phyloP scores from a whole-genome alignment of 2,797 vertebrate species.

The Echiichthys vipera region DNA sequence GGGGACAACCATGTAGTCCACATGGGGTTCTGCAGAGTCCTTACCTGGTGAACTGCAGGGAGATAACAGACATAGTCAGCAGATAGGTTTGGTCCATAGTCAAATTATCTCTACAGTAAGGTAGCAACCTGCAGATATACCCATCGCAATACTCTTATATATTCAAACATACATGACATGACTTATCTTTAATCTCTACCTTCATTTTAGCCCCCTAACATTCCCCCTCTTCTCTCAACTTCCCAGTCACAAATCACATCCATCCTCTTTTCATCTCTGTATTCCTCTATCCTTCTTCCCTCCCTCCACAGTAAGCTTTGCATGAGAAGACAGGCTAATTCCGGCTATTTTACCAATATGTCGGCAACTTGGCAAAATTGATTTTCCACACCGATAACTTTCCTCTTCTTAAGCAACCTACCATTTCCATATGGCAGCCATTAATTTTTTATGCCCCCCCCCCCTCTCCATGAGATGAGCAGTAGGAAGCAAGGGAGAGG shows the following conservation, averaged over 20 bases:
- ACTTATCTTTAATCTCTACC: constrained; percentile 1
- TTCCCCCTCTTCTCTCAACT: not conserved
- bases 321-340: constrained; percentile 72
- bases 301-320: constrained; percentile 52
- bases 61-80: constrained; percentile 39
- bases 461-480: constrained; percentile 51
- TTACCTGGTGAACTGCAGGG: constrained; percentile 3
- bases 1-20: not conserved
- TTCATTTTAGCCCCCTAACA: not conserved
- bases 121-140: not conserved
- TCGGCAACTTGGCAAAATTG: constrained; percentile 73
- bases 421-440: constrained; percentile 64
- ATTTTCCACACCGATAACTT: constrained; percentile 80
- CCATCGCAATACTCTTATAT: not conserved
- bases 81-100: constrained; percentile 26
- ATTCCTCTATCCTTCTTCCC: constrained; percentile 23
- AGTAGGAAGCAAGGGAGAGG: constrained; percentile 32
- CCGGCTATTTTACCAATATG: constrained; percentile 72
- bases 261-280: constrained; percentile 22
- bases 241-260: constrained; percentile 10
- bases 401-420: constrained; percentile 60
- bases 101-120: constrained; percentile 7
- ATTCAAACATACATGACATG: not conserved
- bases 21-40: constrained; percentile 9
- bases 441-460: constrained; percentile 71